A percentile compares a stretch with the other conserved stretches of the same genome.
Conservation (phyloP, 2,888 invertebrate genomes). For the Pristionchus japonicus region DNA sequence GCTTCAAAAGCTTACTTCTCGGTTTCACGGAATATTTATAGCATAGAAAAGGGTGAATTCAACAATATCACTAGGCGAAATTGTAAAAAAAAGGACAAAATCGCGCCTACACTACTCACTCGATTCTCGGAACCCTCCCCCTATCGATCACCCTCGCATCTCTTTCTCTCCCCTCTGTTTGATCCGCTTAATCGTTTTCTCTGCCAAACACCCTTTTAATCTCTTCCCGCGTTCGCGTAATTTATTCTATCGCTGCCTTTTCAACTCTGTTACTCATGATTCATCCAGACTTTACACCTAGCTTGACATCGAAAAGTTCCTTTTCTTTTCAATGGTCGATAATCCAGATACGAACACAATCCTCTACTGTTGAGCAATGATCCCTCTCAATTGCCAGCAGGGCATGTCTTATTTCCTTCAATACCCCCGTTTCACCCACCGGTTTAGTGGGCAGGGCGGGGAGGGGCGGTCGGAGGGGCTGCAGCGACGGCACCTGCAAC, state of each 20-base stretch:
- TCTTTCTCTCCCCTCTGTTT: neutral
- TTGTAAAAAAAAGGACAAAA: no score
- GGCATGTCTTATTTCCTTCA: no score
- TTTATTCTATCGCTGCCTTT: neutral
- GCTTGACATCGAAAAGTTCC: no score
- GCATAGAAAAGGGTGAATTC: no score
- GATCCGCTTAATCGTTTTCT: slow-evolving; percentile 12
- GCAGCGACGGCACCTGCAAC: neutral
- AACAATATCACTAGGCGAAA: no score
- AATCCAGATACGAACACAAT: no score
- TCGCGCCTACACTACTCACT: neutral
- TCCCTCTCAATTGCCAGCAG: no score
- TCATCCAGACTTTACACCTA: neutral
- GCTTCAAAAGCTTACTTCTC: no score
- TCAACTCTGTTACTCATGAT: neutral
- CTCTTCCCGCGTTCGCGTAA: neutral
- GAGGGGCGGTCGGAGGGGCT: neutral
- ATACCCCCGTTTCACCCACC: no score
- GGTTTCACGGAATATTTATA: no score
- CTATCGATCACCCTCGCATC: neutral
- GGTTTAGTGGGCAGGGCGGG: neutral
- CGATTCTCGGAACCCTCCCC: neutral
- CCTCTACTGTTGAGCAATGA: no score
- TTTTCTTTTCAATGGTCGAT: no score
- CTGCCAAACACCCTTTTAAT: slow-evolving; percentile 12